phyloP scores from a whole-genome alignment of 92 coral and sea anemone species.

The Montipora capitata region DNA sequence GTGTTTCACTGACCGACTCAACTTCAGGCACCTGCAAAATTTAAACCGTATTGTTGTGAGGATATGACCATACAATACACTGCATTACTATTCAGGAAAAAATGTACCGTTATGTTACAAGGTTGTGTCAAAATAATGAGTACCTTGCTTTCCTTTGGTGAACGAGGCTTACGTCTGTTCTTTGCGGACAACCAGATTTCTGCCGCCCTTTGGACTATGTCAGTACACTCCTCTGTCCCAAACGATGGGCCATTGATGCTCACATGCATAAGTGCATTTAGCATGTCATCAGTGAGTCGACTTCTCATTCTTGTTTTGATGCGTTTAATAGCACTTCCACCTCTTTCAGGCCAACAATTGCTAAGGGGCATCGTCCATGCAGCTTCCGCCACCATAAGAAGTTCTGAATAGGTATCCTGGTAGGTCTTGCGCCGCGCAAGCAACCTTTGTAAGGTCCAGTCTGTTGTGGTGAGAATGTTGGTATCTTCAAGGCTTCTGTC shows the following conservation, averaged over 20 bases:
- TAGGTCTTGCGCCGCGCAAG: constrained; percentile 24
- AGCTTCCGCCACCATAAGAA: constrained; percentile 9
- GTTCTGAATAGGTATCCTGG: constrained; percentile 31
- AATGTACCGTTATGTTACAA: too few species aligned
- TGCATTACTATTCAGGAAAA: too few species aligned
- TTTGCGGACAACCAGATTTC: constrained; percentile 16
- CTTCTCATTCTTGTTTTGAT: neutral
- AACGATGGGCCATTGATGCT: too few species aligned
- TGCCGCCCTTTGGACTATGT: neutral
- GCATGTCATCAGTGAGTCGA: too few species aligned
- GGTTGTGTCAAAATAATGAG: constrained; percentile 14
- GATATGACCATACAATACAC: too few species aligned
- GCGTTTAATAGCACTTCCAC: too few species aligned
- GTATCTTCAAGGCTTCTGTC: constrained; percentile 10
- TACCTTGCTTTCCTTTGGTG: constrained; percentile 30
- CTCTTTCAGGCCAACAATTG: neutral
- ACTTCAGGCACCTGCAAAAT: too few species aligned
- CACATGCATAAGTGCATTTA: too few species aligned
- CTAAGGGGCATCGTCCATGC: constrained; percentile 10
- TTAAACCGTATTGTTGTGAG: too few species aligned
- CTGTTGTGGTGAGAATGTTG: constrained; percentile 32
- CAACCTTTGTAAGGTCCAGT: constrained; percentile 14
- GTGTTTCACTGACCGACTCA: too few species aligned
- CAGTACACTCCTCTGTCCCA: too few species aligned
- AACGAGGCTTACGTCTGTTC: constrained; percentile 17